Evolutionary conservation across 2,888 invertebrate genomes (phyloP), one percentile per base, ranked within the genome.

Genomic region (Anorthoa munda): DNA sequence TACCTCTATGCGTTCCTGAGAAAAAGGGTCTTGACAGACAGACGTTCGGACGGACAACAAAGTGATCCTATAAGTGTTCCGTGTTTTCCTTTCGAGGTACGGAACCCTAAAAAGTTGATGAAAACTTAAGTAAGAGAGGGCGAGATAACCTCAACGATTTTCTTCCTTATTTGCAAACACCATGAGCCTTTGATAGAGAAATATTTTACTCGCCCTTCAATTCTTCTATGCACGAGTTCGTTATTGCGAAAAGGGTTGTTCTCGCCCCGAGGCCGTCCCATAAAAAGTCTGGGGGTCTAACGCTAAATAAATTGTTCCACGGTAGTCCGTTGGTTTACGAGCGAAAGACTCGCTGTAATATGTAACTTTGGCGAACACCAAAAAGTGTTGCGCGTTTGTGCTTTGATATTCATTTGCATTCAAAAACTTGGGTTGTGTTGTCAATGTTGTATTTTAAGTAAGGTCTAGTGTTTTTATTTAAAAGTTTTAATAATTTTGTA

Each of bases 291-390:
- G 68, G 70, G 75, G 89, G 87, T 84, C 87, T 91, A 92, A 92
- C 89, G 89, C 79, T 86, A 90, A 90, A 92, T 92, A 92, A 92
- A 92, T 93, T 91, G 90, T 86, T 80, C 58, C 72, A 75, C 74
- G 79, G 78, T 79, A 71, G 67, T 80, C 72, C 81, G 69, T 58
- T 83, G 87, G 84, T 90, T 89, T 89, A 89, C 86, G 87, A 86
- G 83, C 80, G 79, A 83, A 83, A 86, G 83, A 84, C 77, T 85
- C 75, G 77, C 76, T 74, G 78, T 86, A 82, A 86, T 87, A 63
- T 56, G 48, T 65, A 74, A 72, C 59, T 79, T 73, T 18, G 59
- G 63, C 31, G 55, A 23, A 64, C 66, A 56, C 50, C 58, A 68
- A 67, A 70, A 66, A 67, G 39, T 26, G 53, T 66, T n/a, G n/a